A percentile compares a stretch with the other conserved stretches of the same genome.
Evolutionary conservation across 2,113 vertebrate genomes (phyloP).

Genomic region (Callithrix jacchus): DNA sequence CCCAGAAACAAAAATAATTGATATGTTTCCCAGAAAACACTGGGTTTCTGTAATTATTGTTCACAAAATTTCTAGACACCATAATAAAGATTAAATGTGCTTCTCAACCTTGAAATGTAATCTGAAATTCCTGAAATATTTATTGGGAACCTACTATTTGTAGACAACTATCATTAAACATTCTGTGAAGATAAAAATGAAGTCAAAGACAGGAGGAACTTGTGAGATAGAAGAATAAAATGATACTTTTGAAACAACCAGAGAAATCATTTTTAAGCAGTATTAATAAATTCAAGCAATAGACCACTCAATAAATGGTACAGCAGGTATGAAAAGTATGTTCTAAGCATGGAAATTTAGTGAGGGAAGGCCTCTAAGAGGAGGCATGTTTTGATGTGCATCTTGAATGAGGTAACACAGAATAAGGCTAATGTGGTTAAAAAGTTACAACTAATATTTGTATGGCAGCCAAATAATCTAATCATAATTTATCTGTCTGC

Average conservation of each 20-base stretch:
- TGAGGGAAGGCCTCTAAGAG: neutral
- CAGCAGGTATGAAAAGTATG: neutral
- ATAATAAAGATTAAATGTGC: neutral
- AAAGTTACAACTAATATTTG: neutral
- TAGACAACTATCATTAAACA: slow-evolving; percentile 6
- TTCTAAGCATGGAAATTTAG: neutral
- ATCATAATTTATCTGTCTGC: neutral
- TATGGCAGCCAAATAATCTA: neutral
- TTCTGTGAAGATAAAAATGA: neutral
- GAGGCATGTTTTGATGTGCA: neutral
- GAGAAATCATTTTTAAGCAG: neutral
- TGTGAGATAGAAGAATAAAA: neutral
- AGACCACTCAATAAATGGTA: neutral
- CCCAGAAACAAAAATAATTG: neutral
- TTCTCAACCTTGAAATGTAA: neutral
- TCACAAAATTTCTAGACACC: neutral
- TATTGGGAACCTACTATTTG: neutral
- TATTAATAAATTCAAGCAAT: neutral
- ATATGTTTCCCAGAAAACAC: neutral
- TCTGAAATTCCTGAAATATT: slow-evolving; percentile 1
- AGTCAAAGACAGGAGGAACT: neutral
- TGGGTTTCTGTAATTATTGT: neutral
- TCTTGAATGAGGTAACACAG: neutral
- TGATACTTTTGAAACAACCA: neutral
- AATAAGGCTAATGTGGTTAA: neutral